Percentiles rank a stretch among this genome's conserved stretches.
phyloP scores from a whole-genome alignment of 2,888 invertebrate species.

The Cepaea hortensis region DNA sequence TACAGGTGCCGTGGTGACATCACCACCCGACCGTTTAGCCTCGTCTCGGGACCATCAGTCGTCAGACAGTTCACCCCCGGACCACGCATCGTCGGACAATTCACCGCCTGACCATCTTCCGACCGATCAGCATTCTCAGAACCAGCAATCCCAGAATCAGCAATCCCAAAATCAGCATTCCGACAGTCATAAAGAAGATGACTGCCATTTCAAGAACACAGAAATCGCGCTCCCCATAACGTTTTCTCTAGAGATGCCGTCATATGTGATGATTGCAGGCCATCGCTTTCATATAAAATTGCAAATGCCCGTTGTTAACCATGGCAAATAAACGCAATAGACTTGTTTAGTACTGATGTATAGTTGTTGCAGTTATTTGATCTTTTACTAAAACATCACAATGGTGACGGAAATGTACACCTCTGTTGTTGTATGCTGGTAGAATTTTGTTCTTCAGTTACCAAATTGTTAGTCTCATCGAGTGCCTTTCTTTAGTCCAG shows the following conservation, averaged over 20 bases:
- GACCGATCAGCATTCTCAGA: not conserved
- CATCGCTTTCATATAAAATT: conserved; percentile 50
- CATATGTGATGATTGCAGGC: conserved; percentile 48
- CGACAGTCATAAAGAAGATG: conserved; percentile 9
- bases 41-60: not conserved
- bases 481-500: no score
- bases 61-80: not conserved
- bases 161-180: not conserved
- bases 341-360: no score
- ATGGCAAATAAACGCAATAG: conserved; percentile 1
- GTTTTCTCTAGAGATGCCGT: conserved; percentile 51
- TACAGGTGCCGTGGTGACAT: not conserved
- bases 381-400: no score
- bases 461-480: no score
- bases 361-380: no score
- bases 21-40: not conserved
- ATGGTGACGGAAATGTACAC: no score
- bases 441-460: no score
- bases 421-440: no score
- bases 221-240: conserved; percentile 51
- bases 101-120: not conserved
- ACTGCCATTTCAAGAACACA: conserved; percentile 35
- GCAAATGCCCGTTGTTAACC: conserved; percentile 41
- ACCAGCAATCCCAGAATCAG: not conserved
- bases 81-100: not conserved